Percentiles rank a stretch among this genome's conserved stretches.
These are phyloP conservation scores for Pseudopipra pipra DNA, from an alignment of 2,113 vertebrate species.

Conservation along the genomic window DNA sequence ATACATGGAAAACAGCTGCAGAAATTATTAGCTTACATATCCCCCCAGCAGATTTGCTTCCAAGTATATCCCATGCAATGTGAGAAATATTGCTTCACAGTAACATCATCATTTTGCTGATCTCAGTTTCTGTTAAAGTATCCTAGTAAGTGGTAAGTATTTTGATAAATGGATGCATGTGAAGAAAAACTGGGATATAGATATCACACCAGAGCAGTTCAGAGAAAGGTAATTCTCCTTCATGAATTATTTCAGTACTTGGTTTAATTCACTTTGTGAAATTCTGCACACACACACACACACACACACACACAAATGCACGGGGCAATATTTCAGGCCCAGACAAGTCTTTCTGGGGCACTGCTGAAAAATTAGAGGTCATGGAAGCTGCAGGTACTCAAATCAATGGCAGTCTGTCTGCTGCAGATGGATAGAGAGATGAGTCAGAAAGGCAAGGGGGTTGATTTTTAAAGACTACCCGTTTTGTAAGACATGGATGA, in stretches of 20 bases:
- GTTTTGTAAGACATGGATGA: neutral
- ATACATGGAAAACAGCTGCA: conserved; percentile 23
- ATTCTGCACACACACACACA: neutral
- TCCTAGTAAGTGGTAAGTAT: neutral
- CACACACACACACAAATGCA: rapidly evolving
- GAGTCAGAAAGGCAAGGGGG: neutral
- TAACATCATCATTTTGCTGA: conserved; percentile 44
- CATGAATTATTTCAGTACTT: neutral
- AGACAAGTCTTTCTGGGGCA: neutral
- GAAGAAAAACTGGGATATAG: neutral
- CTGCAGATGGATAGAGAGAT: neutral
- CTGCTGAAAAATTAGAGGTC: neutral
- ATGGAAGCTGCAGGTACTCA: neutral
- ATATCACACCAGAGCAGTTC: neutral
- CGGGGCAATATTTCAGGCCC: neutral
- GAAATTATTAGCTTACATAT: conserved; percentile 33
- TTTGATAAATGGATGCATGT: conserved; percentile 1
- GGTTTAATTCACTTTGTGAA: neutral
- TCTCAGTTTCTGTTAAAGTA: conserved; percentile 26
- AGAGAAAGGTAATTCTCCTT: neutral
- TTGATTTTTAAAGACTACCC: neutral
- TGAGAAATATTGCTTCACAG: conserved; percentile 14
- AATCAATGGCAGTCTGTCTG: neutral
- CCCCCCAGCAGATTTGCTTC: conserved; percentile 26
- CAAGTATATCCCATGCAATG: neutral